Evolutionary conservation across 2,797 vertebrate species (phyloP).

Genomic region (Gallinago stenura): DNA sequence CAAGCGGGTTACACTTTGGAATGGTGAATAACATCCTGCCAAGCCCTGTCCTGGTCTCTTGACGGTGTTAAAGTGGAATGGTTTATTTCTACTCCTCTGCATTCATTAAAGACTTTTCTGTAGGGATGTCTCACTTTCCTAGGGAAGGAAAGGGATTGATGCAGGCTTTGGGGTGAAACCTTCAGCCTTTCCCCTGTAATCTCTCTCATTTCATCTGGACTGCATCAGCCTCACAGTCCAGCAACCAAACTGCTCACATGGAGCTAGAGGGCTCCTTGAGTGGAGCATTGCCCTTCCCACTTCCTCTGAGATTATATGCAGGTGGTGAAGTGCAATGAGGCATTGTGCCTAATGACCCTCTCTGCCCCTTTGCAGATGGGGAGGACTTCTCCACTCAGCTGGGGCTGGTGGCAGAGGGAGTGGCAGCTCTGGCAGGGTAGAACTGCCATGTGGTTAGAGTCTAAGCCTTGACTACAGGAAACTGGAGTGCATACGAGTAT

Average conservation of each 20-base stretch:
- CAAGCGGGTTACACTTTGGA: neutral
- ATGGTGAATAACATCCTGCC: neutral
- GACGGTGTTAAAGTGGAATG: neutral
- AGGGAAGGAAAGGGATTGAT: neutral
- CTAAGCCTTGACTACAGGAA: neutral
- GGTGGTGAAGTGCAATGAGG: neutral
- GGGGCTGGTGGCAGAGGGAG: neutral
- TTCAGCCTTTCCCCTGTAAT: neutral
- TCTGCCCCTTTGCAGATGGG: neutral
- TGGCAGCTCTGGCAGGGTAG: neutral
- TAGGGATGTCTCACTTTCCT: neutral
- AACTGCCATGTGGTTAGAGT: neutral
- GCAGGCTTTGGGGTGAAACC: neutral
- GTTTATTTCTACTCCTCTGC: neutral
- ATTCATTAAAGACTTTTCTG: neutral
- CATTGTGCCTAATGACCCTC: neutral
- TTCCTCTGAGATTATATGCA: neutral
- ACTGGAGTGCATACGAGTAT: accelerated
- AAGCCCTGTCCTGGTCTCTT: neutral
- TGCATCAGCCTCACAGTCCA: neutral
- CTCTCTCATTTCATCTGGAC: neutral
- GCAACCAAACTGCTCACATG: neutral
- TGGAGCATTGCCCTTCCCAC: neutral
- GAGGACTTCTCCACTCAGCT: neutral
- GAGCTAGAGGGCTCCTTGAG: neutral